Evolutionary conservation across 2,888 invertebrate genomes (phyloP).

Genomic region (Ectemnius lituratus): DNA sequence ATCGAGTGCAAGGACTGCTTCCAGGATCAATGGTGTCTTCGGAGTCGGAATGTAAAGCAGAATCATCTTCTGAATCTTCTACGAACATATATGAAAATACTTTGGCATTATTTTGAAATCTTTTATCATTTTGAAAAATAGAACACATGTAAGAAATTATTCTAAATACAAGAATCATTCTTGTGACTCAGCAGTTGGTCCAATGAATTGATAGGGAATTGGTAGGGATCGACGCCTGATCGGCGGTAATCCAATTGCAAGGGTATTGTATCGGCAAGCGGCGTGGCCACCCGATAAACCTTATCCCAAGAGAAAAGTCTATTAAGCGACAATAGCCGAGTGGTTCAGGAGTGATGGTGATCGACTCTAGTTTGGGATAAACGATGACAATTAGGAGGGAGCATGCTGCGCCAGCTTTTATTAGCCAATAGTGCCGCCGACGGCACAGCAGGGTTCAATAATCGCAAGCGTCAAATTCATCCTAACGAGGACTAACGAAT

Average conservation of each 20-base stretch:
- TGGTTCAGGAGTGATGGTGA: constrained; percentile 26
- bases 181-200: not conserved
- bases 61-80: constrained; percentile 76
- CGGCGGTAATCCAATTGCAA: constrained; percentile 26
- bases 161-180: not conserved
- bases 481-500: constrained; percentile 74
- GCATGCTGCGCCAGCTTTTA: constrained; percentile 22
- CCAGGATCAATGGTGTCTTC: constrained; percentile 77
- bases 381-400: constrained; percentile 50
- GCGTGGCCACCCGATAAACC: not conserved
- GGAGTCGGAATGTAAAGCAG: constrained; percentile 75
- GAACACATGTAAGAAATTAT: too few relatives aligned
- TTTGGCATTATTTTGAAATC: too few relatives aligned
- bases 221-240: not conserved
- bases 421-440: constrained; percentile 44
- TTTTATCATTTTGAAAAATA: too few relatives aligned
- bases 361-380: constrained; percentile 49
- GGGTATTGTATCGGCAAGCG: not conserved
- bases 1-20: constrained; percentile 74
- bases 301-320: constrained; percentile 26
- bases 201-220: not conserved
- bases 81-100: constrained; percentile 10
- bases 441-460: constrained; percentile 46
- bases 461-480: constrained; percentile 54
- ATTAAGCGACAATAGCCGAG: constrained; percentile 42